Percentiles rank a stretch among this genome's conserved stretches.
Evolutionary conservation across 2,888 invertebrate genomes (phyloP).

Genomic region (Amphipyra berbera): DNA sequence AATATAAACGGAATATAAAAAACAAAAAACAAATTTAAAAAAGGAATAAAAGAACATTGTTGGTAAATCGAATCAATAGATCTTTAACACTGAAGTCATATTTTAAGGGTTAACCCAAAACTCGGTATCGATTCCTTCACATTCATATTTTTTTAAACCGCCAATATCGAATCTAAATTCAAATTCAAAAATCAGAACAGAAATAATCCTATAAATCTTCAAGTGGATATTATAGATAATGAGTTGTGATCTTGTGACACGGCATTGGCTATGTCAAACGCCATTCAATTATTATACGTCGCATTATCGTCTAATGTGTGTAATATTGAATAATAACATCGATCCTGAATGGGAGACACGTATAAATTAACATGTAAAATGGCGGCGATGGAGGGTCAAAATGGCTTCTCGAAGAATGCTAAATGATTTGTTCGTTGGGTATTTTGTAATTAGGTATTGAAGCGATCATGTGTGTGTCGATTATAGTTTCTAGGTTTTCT

Average conservation of each 20-base stretch:
- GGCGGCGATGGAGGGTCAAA: slow-evolving; percentile 60
- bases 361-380: slow-evolving; percentile 67
- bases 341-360: slow-evolving; percentile 69
- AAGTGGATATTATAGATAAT: slow-evolving; percentile 63
- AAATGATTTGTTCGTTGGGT: slow-evolving; percentile 34
- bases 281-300: slow-evolving; percentile 71
- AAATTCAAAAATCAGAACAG: slow-evolving; percentile 14
- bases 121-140: not conserved
- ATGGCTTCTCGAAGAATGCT: slow-evolving; percentile 48
- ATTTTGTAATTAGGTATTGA: slow-evolving; percentile 16
- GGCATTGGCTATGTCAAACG: slow-evolving; percentile 70
- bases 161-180: slow-evolving; percentile 1
- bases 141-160: not conserved
- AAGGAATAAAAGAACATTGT: no score
- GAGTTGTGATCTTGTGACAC: slow-evolving; percentile 74
- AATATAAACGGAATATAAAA: no score
- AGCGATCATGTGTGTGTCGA: not conserved
- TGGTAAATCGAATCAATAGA: no score
- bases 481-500: not conserved
- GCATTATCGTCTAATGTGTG: slow-evolving; percentile 60
- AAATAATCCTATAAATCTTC: slow-evolving; percentile 19
- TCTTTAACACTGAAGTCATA: not conserved
- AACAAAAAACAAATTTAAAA: no score
- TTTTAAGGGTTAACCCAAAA: not conserved
- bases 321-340: slow-evolving; percentile 73